Base-by-base conservation (phyloP, 2,797 vertebrate species). In the Dromococcyx pavoninus region DNA sequence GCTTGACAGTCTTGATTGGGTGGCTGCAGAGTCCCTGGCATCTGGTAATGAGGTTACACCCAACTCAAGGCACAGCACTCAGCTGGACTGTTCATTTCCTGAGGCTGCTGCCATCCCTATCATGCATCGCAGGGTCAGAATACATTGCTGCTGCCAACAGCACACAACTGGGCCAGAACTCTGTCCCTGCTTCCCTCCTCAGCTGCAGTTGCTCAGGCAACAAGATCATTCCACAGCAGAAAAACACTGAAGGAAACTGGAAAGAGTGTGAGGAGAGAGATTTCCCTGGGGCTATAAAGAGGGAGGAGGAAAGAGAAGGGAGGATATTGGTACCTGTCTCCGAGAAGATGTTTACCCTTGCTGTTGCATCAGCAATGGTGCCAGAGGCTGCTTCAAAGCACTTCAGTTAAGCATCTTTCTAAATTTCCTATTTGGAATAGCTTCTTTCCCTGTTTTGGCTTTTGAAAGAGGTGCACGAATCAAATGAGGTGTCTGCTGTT, bases 131-230 rank as follows among this genome's bases (percentile, higher is more conserved):
- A 17, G 53, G 44, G 33, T 64, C 62, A 39, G n/a, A 12, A 15
- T 0, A 0, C 33, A 6, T 80, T 5, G 56, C 79, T 54, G 64
- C 21, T 30, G 56, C 44, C 2, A 3, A 7, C 4, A 21, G 72
- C 35, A 4, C 56, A 1, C n/a, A 5, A 1, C 32, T 28, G 70
- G 78, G 66, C 62, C 76, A 8, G 54, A 89, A n/a, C 70, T 15
- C 28, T 37, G 33, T 44, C 81, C 51, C 67, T 8, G 28, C 85
- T 83, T 69, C 74, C 35, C 48, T 73, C 48, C 75, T 69, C 74
- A 27, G 32, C 77, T 51, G 80, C 92, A 15, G 91, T 93, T 92
- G 91, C 95, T 96, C 64, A 24, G 94, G 94, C 86, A 89, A 95
- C 94, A 4, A 46, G 43, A 74, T 87, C 70, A 2, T 24, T 93